Evolutionary conservation across 1,140 invertebrate genomes (phyloP).

Genomic region (Hormaphis cornu): DNA sequence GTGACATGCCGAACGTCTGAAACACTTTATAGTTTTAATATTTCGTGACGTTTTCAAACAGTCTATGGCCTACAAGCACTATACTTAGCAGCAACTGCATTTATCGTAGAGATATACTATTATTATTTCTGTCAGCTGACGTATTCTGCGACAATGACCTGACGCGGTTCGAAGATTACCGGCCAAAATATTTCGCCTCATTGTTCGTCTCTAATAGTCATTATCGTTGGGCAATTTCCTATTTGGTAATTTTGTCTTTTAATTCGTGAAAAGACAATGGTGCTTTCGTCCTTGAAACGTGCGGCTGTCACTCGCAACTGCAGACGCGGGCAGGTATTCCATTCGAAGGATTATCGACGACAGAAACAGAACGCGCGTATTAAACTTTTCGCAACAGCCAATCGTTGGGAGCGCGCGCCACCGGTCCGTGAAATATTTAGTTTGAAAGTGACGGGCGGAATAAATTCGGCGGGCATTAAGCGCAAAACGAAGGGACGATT

Average conservation of each 20-base stretch:
- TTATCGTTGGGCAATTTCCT: constrained; percentile 22
- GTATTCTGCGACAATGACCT: constrained; percentile 17
- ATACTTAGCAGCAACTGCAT: background rate
- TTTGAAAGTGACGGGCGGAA: no score
- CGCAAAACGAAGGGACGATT: no score
- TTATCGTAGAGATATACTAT: background rate
- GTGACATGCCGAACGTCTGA: background rate
- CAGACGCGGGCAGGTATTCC: background rate
- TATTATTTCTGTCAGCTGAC: background rate
- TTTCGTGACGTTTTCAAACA: background rate
- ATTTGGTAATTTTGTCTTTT: background rate
- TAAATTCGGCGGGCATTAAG: no score
- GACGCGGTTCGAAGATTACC: constrained; percentile 13
- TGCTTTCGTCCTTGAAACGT: background rate
- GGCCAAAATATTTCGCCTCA: background rate
- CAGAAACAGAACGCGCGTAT: background rate
- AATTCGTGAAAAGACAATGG: background rate
- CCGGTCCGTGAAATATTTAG: no score
- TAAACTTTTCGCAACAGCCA: background rate
- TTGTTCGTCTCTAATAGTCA: constrained; percentile 20
- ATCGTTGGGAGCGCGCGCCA: background rate
- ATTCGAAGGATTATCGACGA: background rate
- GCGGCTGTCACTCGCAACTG: background rate
- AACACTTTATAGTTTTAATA: background rate
- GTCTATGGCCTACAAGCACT: background rate